phyloP scores from a whole-genome alignment of 2,888 invertebrate species.

The Tetropium fuscum region DNA sequence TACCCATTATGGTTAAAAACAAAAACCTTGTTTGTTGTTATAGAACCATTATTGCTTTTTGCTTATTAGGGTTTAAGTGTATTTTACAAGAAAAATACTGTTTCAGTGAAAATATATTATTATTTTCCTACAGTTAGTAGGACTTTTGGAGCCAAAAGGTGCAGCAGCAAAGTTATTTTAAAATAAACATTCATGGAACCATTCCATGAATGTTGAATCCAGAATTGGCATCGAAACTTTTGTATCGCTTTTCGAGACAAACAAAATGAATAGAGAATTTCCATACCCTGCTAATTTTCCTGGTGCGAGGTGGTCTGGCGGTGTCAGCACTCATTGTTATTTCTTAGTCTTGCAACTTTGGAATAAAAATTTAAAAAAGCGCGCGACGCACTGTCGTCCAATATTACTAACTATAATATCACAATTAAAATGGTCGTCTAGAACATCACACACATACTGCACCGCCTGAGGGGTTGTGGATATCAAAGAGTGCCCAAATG shows the following conservation, averaged over 20 bases:
- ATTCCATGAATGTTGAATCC: too few species aligned
- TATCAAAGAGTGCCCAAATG: constrained; percentile 18
- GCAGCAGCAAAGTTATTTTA: neutral
- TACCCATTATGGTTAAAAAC: too few species aligned
- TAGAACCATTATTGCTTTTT: neutral
- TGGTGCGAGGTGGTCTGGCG: constrained; percentile 13
- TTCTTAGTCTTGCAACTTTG: neutral
- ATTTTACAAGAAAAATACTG: too few species aligned
- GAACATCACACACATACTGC: constrained; percentile 22
- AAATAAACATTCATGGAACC: constrained; percentile 20
- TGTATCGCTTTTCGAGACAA: neutral
- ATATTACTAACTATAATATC: constrained; percentile 18
- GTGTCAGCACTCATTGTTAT: constrained; percentile 18
- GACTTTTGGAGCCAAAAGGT: neutral
- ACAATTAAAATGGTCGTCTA: neutral
- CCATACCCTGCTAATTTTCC: constrained; percentile 24
- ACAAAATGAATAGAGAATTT: neutral
- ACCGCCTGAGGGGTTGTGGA: constrained; percentile 22
- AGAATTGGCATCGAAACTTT: constrained; percentile 11
- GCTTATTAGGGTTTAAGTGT: too few species aligned
- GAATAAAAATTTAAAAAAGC: constrained; percentile 9
- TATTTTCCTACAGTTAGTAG: neutral
- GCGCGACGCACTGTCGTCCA: constrained; percentile 9
- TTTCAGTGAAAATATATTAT: neutral
- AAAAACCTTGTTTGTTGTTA: too few species aligned